Conservation (phyloP, 2,888 invertebrate species). For the Disparrhopalites patrizii region DNA sequence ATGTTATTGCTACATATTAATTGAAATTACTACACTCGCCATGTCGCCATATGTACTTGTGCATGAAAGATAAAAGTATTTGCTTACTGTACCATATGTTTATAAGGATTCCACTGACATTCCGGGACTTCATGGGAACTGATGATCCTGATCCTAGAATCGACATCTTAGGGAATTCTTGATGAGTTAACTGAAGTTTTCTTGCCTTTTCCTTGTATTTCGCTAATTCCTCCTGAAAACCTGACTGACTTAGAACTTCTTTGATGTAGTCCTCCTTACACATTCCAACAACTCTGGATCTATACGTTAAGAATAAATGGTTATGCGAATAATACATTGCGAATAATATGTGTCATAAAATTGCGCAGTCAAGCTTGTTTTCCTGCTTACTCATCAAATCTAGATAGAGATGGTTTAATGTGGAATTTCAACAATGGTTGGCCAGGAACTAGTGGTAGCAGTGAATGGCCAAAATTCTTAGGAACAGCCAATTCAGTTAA, state of each 20-base stretch:
- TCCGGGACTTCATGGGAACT: slow-evolving; percentile 86
- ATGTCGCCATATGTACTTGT: too few species aligned
- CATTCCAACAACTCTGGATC: slow-evolving; percentile 1
- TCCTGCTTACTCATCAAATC: slow-evolving; percentile 14
- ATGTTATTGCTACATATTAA: too few species aligned
- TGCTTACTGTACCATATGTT: slow-evolving; percentile 67
- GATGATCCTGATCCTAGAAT: slow-evolving; percentile 95
- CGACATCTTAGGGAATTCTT: slow-evolving; percentile 68
- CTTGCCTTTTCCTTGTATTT: slow-evolving; percentile 56
- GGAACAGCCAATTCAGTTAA: background rate
- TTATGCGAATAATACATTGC: too few species aligned
- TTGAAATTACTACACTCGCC: too few species aligned
- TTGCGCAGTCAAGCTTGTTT: too few species aligned
- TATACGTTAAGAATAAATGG: too few species aligned
- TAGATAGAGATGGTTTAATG: slow-evolving; percentile 3
- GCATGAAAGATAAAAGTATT: too few species aligned
- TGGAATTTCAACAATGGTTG: background rate
- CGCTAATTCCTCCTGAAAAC: slow-evolving; percentile 61
- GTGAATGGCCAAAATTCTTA: background rate
- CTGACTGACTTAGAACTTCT: slow-evolving; percentile 63
- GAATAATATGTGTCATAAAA: too few species aligned
- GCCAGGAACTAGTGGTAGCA: background rate
- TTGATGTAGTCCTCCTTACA: slow-evolving; percentile 63
- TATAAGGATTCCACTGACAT: slow-evolving; percentile 79
- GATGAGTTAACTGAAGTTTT: slow-evolving; percentile 26